Base-by-base conservation (phyloP, 37 sponge, comb jelly and placozoan species). In the Aplysina aerophoba region DNA sequence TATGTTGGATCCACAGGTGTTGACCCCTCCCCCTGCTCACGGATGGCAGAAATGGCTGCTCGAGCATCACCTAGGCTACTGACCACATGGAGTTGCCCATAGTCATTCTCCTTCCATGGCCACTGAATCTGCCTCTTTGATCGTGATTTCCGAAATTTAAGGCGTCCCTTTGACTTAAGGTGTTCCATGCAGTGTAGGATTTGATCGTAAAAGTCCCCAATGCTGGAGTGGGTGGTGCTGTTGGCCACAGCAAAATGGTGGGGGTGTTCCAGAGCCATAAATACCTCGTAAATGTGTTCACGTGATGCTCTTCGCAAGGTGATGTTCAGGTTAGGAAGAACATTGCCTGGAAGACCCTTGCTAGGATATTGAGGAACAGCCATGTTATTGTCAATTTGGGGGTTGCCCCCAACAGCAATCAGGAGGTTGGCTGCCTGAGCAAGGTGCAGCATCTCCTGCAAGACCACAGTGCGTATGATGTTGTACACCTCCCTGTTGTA, bases 401-500 rank as follows among this genome's bases (percentile, higher is more conserved):
- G 90, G 8, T 22, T 12, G 4, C 90, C 86, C 40, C 84, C 84
- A 0, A 86, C 28, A 41, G 86, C 90, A 19, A 86, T 90, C 28
- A 90, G 67, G 33, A 90, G 72, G 59, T 90, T 90, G 39, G 86
- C 90, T 22, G 55, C 86, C 36, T 82, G 86, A n/a, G 22, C 69
- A 83, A 90, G 58, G 59, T 90, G 90, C 21, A 79, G 79, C 90
- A 90, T 90, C 55, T 90, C 87, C 40, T 90, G 90, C 82, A 86
- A 86, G 16, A 86, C 67, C 3, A 90, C 79, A 22, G 37, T 36
- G 1, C 80, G 77, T 36, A 90, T 81, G 6, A 74, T 34, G 12
- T 74, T 40, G 63, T 90, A 82, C 13, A 77, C 60, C 34, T 90
- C 83, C 5, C 15, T 19, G 41, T 90, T 90, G 64, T 35, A 34